Conservation (phyloP, 2,113 vertebrate genomes). For the Tragelaphus scriptus region DNA sequence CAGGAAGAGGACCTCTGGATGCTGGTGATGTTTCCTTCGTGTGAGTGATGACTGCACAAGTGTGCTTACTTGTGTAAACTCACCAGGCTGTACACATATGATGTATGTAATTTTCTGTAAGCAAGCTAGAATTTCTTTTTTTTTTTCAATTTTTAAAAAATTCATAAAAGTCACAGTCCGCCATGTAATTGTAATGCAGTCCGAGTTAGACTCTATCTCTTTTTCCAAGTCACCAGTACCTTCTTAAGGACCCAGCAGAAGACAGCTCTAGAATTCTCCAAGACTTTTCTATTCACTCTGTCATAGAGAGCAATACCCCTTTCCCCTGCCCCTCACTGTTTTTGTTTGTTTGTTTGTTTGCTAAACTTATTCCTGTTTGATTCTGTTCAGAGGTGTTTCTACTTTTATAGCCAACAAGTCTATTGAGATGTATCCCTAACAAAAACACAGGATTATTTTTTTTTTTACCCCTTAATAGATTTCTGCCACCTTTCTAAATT, state of each 20-base stretch:
- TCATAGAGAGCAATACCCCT: neutral
- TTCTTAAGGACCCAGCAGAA: neutral
- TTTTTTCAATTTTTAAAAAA: neutral
- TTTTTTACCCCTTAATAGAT: neutral
- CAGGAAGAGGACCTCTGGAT: neutral
- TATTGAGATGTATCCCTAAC: neutral
- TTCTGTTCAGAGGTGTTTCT: neutral
- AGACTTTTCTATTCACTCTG: neutral
- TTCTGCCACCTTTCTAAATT: neutral
- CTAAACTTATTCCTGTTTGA: neutral
- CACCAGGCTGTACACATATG: neutral
- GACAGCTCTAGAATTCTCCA: neutral
- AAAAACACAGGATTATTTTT: neutral
- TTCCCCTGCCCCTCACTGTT: neutral
- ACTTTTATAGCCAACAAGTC: neutral
- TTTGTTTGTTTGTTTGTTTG: neutral
- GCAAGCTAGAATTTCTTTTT: neutral
- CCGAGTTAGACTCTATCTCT: neutral
- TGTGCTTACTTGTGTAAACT: neutral
- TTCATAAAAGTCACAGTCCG: neutral
- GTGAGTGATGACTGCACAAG: neutral
- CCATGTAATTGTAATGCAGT: neutral
- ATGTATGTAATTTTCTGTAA: neutral
- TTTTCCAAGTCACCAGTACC: neutral
- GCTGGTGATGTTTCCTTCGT: neutral